Evolutionary conservation across 2,797 vertebrate genomes (phyloP).

Genomic region (Austrolebias charrua): DNA sequence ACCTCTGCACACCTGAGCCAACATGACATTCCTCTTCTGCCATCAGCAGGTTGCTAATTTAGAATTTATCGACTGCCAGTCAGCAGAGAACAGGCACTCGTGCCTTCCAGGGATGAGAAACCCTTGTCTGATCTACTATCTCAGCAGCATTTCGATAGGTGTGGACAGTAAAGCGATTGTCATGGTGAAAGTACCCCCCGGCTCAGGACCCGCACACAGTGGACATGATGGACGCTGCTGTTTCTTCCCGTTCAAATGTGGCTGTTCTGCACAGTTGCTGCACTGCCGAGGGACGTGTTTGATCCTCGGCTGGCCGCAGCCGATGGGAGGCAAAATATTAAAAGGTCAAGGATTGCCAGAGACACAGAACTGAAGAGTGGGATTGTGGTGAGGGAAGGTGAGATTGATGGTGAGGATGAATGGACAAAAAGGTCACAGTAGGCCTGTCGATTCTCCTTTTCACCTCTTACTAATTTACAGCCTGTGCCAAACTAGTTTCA

Average conservation of each 20-base stretch:
- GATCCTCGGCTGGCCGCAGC: conserved; percentile 31
- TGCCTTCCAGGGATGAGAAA: conserved; percentile 31
- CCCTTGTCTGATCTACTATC: conserved; percentile 27
- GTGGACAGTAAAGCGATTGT: conserved; percentile 16
- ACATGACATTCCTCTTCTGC: conserved; percentile 29
- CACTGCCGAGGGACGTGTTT: conserved; percentile 38
- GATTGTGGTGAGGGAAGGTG: conserved; percentile 2
- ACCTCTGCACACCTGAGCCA: conserved; percentile 55
- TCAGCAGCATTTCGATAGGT: conserved; percentile 21
- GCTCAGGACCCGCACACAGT: conserved; percentile 14
- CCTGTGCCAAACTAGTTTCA: background rate
- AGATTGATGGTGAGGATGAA: conserved; percentile 22
- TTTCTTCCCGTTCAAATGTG: conserved; percentile 6
- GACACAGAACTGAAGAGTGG: conserved; percentile 1
- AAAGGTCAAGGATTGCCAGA: conserved; percentile 49
- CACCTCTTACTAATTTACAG: background rate
- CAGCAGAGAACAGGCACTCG: conserved; percentile 14
- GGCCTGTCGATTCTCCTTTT: conserved; percentile 1
- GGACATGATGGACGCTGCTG: conserved; percentile 21
- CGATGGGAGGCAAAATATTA: conserved; percentile 21
- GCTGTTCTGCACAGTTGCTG: conserved; percentile 7
- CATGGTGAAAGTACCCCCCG: background rate
- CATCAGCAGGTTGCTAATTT: conserved; percentile 37
- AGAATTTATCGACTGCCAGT: conserved; percentile 37
- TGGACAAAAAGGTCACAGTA: conserved; percentile 31